Conservation (phyloP, 2,888 invertebrate genomes). For the Cataglyphis altisquamis region DNA sequence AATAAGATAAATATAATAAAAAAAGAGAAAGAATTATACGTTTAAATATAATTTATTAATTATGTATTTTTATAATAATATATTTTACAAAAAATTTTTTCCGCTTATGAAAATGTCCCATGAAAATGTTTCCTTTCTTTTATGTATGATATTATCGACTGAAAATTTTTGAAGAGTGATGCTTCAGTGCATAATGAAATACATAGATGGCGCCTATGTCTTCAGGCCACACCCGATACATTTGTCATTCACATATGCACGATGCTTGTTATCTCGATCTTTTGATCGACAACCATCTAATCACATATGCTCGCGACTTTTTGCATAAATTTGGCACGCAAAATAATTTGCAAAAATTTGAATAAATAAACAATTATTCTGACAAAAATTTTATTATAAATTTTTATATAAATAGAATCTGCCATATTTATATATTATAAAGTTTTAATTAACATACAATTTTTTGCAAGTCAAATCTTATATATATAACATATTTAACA, state of each 20-base stretch:
- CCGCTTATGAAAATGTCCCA: not conserved
- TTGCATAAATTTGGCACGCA: conserved; percentile 73
- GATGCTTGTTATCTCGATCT: conserved; percentile 51
- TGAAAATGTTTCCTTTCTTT: not conserved
- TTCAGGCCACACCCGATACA: conserved; percentile 83
- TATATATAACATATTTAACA: not conserved
- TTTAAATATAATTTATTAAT: conserved; percentile 15
- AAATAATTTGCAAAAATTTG: conserved; percentile 3
- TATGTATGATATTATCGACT: conserved; percentile 36
- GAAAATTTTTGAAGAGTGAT: conserved; percentile 11
- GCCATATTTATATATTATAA: not conserved
- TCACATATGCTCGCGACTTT: conserved; percentile 79
- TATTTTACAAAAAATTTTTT: not conserved
- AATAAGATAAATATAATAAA: not conserved
- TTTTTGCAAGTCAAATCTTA: not conserved
- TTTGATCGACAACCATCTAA: conserved; percentile 72
- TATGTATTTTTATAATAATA: not conserved
- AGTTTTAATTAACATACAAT: conserved; percentile 12
- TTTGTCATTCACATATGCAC: conserved; percentile 66
- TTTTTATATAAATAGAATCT: not conserved
- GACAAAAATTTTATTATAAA: not conserved
- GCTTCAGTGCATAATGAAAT: conserved; percentile 20
- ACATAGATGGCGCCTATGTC: conserved; percentile 80
- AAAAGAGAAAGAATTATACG: not conserved
- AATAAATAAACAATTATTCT: not conserved